Evolutionary conservation across 2,888 invertebrate species (phyloP).

Genomic region (Cyrtodaria siliqua): DNA sequence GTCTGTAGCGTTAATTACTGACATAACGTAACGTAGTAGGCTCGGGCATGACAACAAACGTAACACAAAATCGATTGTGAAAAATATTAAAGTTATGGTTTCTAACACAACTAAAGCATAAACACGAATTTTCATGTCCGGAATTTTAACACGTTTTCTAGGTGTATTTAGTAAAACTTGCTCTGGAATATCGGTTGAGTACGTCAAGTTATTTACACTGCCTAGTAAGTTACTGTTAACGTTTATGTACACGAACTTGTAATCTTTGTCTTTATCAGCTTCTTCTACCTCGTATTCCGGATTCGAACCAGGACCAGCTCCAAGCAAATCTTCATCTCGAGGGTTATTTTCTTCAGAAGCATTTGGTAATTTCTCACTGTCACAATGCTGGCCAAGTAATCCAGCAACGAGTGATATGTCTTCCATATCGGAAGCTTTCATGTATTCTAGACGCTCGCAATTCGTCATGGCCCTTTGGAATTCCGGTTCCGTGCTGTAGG

Average conservation of each 20-base stretch:
- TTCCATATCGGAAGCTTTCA: conserved; percentile 42
- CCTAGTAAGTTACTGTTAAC: no score
- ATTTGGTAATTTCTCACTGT: no score
- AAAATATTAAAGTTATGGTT: conserved; percentile 30
- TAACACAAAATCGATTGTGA: conserved; percentile 37
- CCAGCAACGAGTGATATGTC: conserved; percentile 14
- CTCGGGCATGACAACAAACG: conserved; percentile 40
- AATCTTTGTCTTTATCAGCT: no score
- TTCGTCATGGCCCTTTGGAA: conserved; percentile 55
- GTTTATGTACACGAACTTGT: no score
- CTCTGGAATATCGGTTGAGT: no score
- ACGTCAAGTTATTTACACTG: no score
- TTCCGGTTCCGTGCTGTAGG: conserved; percentile 44
- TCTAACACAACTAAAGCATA: conserved; percentile 30
- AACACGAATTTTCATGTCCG: conserved; percentile 40
- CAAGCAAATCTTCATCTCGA: no score
- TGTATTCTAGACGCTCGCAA: conserved; percentile 55
- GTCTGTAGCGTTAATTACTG: conserved; percentile 45
- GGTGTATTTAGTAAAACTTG: background rate
- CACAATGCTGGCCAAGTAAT: background rate
- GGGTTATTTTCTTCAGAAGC: no score
- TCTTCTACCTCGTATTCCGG: no score
- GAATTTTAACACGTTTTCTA: conserved; percentile 24
- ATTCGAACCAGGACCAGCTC: no score
- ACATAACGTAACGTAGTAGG: conserved; percentile 36